Percentiles rank a stretch among this genome's conserved stretches.
These are phyloP conservation scores for Crepidodera aurea DNA, from an alignment of 2,888 invertebrate genomes.

Conservation along the genomic window DNA sequence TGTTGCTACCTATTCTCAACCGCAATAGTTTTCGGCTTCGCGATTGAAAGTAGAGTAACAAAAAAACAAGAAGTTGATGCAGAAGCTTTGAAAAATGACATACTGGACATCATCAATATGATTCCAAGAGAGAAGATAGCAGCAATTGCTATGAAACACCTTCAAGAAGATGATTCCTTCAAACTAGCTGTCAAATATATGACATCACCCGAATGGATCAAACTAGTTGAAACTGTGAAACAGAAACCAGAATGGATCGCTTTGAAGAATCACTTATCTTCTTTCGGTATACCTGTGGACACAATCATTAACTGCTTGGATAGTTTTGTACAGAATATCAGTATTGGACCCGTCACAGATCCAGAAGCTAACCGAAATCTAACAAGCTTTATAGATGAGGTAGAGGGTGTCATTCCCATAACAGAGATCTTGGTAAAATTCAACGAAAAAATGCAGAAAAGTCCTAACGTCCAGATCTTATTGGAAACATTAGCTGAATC, in stretches of 20 bases:
- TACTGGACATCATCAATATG: constrained; percentile 19
- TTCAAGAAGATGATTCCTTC: constrained; percentile 43
- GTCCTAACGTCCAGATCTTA: constrained; percentile 37
- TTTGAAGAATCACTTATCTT: constrained; percentile 36
- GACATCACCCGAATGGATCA: constrained; percentile 43
- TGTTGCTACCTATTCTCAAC: neutral
- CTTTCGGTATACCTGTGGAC: constrained; percentile 40
- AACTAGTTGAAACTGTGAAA: constrained; percentile 34
- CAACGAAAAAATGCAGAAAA: constrained; percentile 38
- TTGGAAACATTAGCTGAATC: constrained; percentile 41
- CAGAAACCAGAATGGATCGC: constrained; percentile 42
- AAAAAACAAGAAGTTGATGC: neutral
- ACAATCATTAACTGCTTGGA: constrained; percentile 31
- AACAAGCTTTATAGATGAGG: constrained; percentile 29
- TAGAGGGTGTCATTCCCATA: constrained; percentile 29
- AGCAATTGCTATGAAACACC: constrained; percentile 38
- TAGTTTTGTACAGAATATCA: constrained; percentile 23
- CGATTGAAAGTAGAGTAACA: neutral
- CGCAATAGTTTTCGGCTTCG: neutral
- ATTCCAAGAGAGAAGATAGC: constrained; percentile 38
- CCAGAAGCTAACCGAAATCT: constrained; percentile 26
- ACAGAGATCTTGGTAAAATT: constrained; percentile 34
- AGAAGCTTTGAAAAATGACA: neutral
- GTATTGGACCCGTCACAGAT: constrained; percentile 11
- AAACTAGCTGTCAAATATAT: constrained; percentile 44